Evolutionary conservation across 37 sponge, comb jelly and placozoan species (phyloP).

Genomic region (Mnemiopsis leidyi): DNA sequence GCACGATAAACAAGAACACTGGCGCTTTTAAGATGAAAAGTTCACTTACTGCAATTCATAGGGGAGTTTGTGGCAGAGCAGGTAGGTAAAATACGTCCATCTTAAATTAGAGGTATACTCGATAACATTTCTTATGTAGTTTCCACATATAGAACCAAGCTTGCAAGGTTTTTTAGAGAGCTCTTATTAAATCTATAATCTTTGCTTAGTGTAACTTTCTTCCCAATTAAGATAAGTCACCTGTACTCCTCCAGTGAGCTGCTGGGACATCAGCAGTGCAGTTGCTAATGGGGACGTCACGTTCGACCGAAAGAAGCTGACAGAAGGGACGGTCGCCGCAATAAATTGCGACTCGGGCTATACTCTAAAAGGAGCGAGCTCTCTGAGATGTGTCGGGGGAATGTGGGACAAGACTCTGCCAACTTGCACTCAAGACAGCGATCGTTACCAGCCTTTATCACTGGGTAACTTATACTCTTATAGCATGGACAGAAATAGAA

Average conservation of each 20-base stretch:
- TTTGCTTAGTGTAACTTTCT: too few species aligned
- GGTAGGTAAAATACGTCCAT: too few species aligned
- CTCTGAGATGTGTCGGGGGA: background rate
- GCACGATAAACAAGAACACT: conserved; percentile 34
- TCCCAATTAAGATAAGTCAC: too few species aligned
- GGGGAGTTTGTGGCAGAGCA: conserved; percentile 44
- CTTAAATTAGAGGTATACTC: too few species aligned
- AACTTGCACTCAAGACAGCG: background rate
- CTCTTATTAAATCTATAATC: too few species aligned
- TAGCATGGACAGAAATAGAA: too few species aligned
- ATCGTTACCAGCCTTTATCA: too few species aligned
- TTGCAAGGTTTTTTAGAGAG: too few species aligned
- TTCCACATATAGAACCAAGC: too few species aligned
- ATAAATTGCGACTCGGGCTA: background rate
- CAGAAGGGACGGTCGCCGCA: background rate
- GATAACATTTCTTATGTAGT: too few species aligned
- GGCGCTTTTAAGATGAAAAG: background rate
- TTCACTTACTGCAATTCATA: background rate
- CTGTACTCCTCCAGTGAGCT: background rate
- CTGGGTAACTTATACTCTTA: too few species aligned
- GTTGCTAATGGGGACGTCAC: background rate
- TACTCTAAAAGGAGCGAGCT: background rate
- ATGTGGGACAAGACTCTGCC: background rate
- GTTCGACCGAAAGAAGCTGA: background rate
- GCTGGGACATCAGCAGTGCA: background rate